Base-by-base conservation (phyloP, 92 coral and sea anemone species). In the Umimayanthus kanabou region DNA sequence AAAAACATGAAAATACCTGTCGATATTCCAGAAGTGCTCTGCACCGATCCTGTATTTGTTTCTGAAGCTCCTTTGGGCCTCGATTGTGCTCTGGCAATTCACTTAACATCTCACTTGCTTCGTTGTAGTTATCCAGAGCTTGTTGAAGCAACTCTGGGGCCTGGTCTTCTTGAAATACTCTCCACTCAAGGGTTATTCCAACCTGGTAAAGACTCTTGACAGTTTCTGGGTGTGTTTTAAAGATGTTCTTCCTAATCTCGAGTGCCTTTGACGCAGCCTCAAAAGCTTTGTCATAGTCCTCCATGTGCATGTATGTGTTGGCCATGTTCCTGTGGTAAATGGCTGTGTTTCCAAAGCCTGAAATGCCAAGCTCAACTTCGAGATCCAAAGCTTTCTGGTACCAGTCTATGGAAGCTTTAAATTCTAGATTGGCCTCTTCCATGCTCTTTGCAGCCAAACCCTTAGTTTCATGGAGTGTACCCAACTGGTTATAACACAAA, bases 261-360 rank as follows among this genome's bases (percentile, higher is more conserved):
- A 80, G 85, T 80, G 85, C 85, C 33, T 81, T 57, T 39, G 43
- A 37, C 14, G 85, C 85, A n/a, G 37, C 73, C 20, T n/a, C 33
- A 5, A 66, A 81, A 16, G 85, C 85, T 45, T 65, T 43, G 6
- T 66, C 57, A 40, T 81, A 65, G 45, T 81, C 26, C 39, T 7
- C 58, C 75, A 81, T 22, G 75, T 43, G 76, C 58, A 81, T 64
- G 49, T 28, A 80, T 37, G 85, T 80, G 85, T 80, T 80, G 13
- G 85, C 85, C 85, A 80, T 80, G 49, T 80, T 81, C 39, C 76
- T 81, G 75, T 64, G 61, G 23, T 37, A 81, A 4, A 58, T 81
- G 10, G 85, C 76, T 39, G 85, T 81, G 75, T 81, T 81, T 65
- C 85, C 85, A 65, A 65, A 81, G 30, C 85, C 85, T 64, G 70